Conservation (phyloP, 2,113 vertebrate species). For the Sialia sialis region DNA sequence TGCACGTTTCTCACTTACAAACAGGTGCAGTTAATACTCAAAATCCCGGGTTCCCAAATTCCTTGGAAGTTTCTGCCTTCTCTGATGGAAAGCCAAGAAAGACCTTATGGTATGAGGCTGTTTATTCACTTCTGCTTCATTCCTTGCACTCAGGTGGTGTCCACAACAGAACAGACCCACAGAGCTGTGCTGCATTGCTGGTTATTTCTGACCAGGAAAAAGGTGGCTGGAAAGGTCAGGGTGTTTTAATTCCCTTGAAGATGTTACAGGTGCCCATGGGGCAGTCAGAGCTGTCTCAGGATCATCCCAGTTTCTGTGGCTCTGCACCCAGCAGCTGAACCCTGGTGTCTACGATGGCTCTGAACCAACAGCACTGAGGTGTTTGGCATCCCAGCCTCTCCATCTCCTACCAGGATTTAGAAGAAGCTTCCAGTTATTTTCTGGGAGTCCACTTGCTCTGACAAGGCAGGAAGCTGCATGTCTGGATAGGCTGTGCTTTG, state of each 20-base stretch:
- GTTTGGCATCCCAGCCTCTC: background rate
- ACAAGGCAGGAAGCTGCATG: background rate
- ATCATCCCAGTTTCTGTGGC: background rate
- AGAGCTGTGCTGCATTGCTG: background rate
- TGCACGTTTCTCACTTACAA: slow-evolving; percentile 51
- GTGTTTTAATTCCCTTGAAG: background rate
- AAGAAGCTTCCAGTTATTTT: background rate
- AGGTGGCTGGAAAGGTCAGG: background rate
- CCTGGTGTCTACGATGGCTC: background rate
- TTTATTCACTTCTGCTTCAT: slow-evolving; percentile 34
- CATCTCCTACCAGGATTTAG: background rate
- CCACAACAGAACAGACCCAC: background rate
- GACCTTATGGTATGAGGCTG: slow-evolving; percentile 45
- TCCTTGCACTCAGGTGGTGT: background rate
- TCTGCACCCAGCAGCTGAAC: background rate
- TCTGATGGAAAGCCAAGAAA: slow-evolving; percentile 64
- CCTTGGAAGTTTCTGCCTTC: slow-evolving; percentile 54
- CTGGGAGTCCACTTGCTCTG: background rate
- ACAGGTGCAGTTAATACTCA: slow-evolving; percentile 49
- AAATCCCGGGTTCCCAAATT: slow-evolving; percentile 47
- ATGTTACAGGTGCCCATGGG: background rate
- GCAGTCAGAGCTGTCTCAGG: background rate
- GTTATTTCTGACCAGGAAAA: background rate
- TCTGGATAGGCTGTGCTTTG: background rate
- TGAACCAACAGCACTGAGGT: background rate